Percentiles rank a stretch among this genome's conserved stretches.
Conservation (phyloP, 2,888 invertebrate genomes). For the Gisinianus flammeolus region DNA sequence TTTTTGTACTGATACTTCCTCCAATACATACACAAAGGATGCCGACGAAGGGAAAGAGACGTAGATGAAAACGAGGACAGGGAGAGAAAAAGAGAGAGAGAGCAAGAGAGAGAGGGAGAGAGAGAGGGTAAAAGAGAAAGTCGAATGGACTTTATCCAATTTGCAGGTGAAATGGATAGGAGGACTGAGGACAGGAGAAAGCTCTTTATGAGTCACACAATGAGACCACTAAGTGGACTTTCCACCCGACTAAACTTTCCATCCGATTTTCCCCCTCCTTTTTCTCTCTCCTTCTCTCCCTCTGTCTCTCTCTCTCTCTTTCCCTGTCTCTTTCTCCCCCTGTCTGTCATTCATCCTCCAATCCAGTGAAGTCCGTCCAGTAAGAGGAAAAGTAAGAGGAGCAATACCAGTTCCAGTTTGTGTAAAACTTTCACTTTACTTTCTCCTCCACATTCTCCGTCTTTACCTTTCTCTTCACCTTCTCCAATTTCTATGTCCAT, state of each 20-base stretch:
- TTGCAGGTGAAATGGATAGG: constrained; percentile 14
- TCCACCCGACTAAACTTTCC: constrained; percentile 7
- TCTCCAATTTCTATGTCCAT: not conserved
- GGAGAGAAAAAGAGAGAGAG: not conserved
- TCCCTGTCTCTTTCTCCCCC: not conserved
- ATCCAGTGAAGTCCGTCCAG: not conserved
- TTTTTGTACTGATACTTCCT: too few relatives aligned
- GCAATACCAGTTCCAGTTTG: not conserved
- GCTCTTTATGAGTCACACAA: not conserved
- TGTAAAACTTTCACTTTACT: too few relatives aligned
- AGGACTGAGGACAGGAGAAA: not conserved
- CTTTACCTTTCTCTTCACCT: not conserved
- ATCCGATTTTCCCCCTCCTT: not conserved
- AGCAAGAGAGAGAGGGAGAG: not conserved
- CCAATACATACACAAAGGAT: not conserved
- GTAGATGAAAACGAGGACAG: not conserved
- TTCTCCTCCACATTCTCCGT: not conserved
- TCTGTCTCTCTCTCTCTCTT: not conserved
- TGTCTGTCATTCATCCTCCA: not conserved
- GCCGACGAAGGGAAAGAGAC: not conserved
- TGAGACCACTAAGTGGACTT: constrained; percentile 16
- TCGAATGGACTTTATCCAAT: constrained; percentile 14
- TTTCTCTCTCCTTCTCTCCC: not conserved
- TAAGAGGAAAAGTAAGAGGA: not conserved
- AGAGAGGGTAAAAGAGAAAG: not conserved